Percentiles rank a stretch among this genome's conserved stretches.
phyloP scores from a whole-genome alignment of 2,113 vertebrate species.

The Microcebus murinus region DNA sequence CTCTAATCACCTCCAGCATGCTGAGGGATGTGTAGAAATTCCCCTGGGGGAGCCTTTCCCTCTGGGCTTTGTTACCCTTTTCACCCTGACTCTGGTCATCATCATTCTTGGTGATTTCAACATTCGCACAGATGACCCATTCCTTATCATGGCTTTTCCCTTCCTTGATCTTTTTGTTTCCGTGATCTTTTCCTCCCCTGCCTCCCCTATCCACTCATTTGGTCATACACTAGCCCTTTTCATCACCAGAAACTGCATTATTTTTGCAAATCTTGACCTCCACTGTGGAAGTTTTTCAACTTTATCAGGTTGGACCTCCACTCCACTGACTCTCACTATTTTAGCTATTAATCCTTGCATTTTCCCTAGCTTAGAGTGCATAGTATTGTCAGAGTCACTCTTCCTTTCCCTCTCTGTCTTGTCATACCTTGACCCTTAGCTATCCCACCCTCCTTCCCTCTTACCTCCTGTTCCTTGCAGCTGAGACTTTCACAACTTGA shows the following conservation, averaged over 20 bases:
- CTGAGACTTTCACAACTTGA: not conserved
- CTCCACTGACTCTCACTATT: not conserved
- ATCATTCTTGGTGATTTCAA: not conserved
- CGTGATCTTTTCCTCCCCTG: not conserved
- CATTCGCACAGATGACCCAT: not conserved
- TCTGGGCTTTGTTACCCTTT: conserved; percentile 8
- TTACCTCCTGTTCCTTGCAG: not conserved
- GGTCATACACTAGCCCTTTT: not conserved
- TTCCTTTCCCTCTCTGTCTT: not conserved
- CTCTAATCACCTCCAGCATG: not conserved
- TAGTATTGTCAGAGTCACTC: not conserved
- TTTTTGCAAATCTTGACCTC: conserved; percentile 12
- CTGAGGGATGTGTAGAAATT: not conserved
- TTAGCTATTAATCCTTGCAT: not conserved
- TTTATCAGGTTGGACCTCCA: not conserved
- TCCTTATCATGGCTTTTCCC: not conserved
- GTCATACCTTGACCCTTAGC: not conserved
- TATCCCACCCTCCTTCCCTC: not conserved
- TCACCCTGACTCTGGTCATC: not conserved
- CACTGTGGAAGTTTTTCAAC: not conserved
- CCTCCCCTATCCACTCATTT: not conserved
- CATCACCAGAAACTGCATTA: not conserved
- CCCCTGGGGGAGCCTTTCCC: not conserved
- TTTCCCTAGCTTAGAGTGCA: not conserved
- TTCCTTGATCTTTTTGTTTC: not conserved